Percentiles rank a stretch among this genome's conserved stretches.
Conservation (phyloP, 2,797 vertebrate species). For the Ceryle rudis region DNA sequence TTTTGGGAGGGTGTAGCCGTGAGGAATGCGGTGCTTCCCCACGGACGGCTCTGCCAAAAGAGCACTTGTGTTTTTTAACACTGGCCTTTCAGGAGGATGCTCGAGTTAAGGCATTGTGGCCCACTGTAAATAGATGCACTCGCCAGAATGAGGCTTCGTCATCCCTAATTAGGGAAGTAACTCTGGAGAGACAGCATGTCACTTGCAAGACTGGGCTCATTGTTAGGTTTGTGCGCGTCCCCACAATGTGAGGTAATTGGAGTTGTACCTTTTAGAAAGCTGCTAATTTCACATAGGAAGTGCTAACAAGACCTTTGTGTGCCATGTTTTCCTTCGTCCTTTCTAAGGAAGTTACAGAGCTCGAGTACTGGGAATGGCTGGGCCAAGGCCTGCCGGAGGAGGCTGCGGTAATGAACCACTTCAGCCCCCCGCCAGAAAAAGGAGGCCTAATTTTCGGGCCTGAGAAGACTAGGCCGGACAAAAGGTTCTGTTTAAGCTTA, state of each 20-base stretch:
- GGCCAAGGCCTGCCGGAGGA: conserved; percentile 92
- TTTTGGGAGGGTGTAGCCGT: conserved; percentile 82
- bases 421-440: conserved; percentile 95
- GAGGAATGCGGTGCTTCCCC: conserved; percentile 86
- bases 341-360: conserved; percentile 94
- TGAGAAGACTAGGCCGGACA: conserved; percentile 96
- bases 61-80: conserved; percentile 93
- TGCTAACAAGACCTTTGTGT: conserved; percentile 99
- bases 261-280: conserved; percentile 99
- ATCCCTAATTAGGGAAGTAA: conserved; percentile 99
- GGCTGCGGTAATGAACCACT: conserved; percentile 99
- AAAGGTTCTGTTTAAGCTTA: conserved; percentile 99
- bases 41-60: conserved; percentile 85
- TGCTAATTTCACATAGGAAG: conserved; percentile 99
- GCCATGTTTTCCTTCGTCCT: conserved; percentile 98
- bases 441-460: conserved; percentile 96
- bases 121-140: conserved; percentile 93
- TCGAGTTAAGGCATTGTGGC: conserved; percentile 88
- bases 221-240: conserved; percentile 86
- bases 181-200: conserved; percentile 91
- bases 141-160: conserved; percentile 92
- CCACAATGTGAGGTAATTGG: conserved; percentile 98
- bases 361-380: conserved; percentile 95
- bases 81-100: conserved; percentile 89
- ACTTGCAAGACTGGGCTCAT: conserved; percentile 85